Evolutionary conservation across 2,888 invertebrate species (phyloP).

Genomic region (Pardosa pseudoannulata): DNA sequence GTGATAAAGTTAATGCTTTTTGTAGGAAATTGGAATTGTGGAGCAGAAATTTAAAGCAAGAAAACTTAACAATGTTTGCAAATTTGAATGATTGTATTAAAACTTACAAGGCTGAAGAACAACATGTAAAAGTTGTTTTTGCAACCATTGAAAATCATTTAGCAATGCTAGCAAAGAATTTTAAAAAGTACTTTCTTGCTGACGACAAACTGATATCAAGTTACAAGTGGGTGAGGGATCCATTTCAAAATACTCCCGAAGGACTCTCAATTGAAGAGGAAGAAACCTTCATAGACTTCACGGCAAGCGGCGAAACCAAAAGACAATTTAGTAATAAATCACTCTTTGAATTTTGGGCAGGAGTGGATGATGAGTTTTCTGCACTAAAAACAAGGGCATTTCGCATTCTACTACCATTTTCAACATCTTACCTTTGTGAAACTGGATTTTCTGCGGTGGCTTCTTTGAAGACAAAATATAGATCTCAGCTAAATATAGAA

Average conservation of each 20-base stretch:
- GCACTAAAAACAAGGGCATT: too few relatives aligned
- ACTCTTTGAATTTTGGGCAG: too few relatives aligned
- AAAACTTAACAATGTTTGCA: conserved; percentile 44
- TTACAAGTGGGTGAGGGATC: conserved; percentile 62
- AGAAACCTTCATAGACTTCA: conserved; percentile 6
- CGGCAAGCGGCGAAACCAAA: neutral
- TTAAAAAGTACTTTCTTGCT: conserved; percentile 50
- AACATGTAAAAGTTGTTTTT: conserved; percentile 22
- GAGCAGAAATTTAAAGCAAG: conserved; percentile 54
- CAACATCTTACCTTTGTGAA: too few relatives aligned
- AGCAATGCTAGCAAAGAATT: conserved; percentile 44
- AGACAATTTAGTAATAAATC: too few relatives aligned
- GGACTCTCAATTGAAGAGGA: conserved; percentile 45
- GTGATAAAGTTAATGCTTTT: conserved; percentile 53
- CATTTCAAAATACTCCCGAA: conserved; percentile 49
- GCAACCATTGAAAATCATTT: conserved; percentile 32
- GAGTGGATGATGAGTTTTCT: too few relatives aligned
- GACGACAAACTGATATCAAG: conserved; percentile 51
- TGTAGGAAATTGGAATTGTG: conserved; percentile 49
- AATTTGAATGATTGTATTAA: conserved; percentile 25
- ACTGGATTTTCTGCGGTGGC: too few relatives aligned
- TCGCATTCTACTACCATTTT: too few relatives aligned
- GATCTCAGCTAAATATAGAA: too few relatives aligned
- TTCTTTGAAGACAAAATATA: too few relatives aligned
- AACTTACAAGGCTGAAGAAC: conserved; percentile 16